phyloP scores from a whole-genome alignment of 2,888 invertebrate species.

The Drosophila paracracens region DNA sequence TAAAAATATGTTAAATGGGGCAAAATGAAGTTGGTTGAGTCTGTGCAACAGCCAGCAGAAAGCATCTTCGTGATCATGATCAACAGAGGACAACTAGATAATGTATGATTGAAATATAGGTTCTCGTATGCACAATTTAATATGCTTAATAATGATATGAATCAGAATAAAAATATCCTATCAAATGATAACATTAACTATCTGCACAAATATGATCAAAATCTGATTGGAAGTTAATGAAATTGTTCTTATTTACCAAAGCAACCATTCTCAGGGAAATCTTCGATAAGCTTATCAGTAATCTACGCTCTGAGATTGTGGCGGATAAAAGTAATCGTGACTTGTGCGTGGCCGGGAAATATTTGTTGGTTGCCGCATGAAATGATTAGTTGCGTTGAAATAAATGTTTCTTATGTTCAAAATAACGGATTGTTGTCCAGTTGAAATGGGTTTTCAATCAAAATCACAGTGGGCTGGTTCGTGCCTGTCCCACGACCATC shows the following conservation, averaged over 20 bases:
- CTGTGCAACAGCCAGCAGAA: background rate
- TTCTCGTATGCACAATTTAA: background rate
- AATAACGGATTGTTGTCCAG: background rate
- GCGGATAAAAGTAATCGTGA: no score
- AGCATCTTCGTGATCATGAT: no score
- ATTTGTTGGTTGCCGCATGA: background rate
- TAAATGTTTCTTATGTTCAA: background rate
- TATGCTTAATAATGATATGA: background rate
- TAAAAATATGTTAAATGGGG: background rate
- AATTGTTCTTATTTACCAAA: background rate
- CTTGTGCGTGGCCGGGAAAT: background rate
- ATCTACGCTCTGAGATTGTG: background rate
- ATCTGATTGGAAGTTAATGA: background rate
- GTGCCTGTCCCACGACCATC: constrained; percentile 1
- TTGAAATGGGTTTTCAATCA: constrained; percentile 1
- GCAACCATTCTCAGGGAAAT: background rate
- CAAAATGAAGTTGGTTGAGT: background rate
- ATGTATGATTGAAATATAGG: background rate
- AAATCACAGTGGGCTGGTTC: background rate
- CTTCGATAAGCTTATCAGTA: background rate
- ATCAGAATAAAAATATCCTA: background rate
- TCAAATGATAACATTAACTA: background rate
- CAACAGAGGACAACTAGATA: background rate
- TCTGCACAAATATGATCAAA: background rate
- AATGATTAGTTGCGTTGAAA: background rate